Evolutionary conservation across 1,140 invertebrate genomes (phyloP), one percentile per base, ranked within the genome.

Genomic region (Augochlora pura): DNA sequence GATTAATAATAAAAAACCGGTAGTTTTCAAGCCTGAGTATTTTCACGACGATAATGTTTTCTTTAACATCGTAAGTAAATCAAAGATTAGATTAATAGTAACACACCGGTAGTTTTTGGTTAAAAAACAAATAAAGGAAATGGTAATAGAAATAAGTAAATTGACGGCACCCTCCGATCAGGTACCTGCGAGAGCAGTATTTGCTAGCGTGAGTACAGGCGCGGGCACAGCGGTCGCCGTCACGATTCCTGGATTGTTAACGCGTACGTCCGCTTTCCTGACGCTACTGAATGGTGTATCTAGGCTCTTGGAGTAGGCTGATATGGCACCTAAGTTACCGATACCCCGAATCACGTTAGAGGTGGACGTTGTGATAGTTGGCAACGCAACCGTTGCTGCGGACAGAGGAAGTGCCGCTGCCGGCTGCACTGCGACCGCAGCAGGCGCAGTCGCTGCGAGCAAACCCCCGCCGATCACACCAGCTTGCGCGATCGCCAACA

Each of bases 221-320:
- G 83, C 85, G 65, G 76, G 65, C 27, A 81, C 79, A 63, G 73
- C 79, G 62, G 84, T 68, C 63, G 77, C 77, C 70, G 84, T 83
- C 74, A 84, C 62, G 60, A 83, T 74, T 83, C 81, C 88, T 77
- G 88, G 82, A 86, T 90, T 90, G 84, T 75, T 88, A 64, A 90
- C 78, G 72, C 88, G 87, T 23, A 82, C 77, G 74, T 90, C 88
- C 52, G 74, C 74, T 49, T 88, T 88, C 64, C 87, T 79, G 52
- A 84, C 88, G 81, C 80, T 86, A 81, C 82, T 86, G 88, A 88
- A 89, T 10, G 88, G 82, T 38, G 82, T 82, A 65, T 89, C 88
- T 59, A 89, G 74, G 65, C 81, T 80, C 84, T 88, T 88, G 38
- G 78, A 49, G 73, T 85, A 75, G 25, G 77, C 60, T 59, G 85